Evolutionary conservation across 2,113 vertebrate species (phyloP), one percentile per base, ranked within the genome.

Genomic region (Bambusicola thoracicus): DNA sequence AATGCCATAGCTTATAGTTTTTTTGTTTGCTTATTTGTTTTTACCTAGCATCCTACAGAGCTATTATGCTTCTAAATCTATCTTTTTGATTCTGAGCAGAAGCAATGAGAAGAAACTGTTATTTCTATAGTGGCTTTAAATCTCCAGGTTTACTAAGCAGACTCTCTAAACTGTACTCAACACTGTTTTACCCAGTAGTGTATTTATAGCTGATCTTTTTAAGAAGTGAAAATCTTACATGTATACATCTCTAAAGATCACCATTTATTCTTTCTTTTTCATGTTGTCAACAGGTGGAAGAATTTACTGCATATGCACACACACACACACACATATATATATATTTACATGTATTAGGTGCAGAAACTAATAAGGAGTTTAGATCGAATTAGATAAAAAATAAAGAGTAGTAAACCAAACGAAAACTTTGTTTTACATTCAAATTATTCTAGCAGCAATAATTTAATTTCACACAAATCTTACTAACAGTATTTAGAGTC

Each of bases 321-420:
- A 1, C 3, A 2, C n/a, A 44, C 34, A 14, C 65, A 17, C 0
- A 1, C 3, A 2, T 8, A 20, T n/a, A 56, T 5, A 46, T 20
- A 51, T 41, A 67, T 49, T 49, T 53, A 25, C 9, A 36, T 4
- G 16, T 78, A 48, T 53, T 65, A 69, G 14, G 41, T 73, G 36
- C 4, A 86, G 27, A 63, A 63, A 27, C 24, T 63, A 40, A 18
- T 63, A 40, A 40, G 36, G 27, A 8, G 10, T 3, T 40, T 40
- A 40, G 11, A 29, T 29, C 13, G 55, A 49, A 46, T 51, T 20
- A 53, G 49, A 14, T 53, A 29, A 29, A 51, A 63, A 17, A 38
- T 53, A 12, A 43, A 67, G 40, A 34, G 13, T 44, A 29, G 30
- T 68, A 82, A 46, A 73, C 22, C 32, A 65, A 72, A 65, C 12